Evolutionary conservation across 2,797 vertebrate genomes (phyloP).

Genomic region (Sylvia borin): DNA sequence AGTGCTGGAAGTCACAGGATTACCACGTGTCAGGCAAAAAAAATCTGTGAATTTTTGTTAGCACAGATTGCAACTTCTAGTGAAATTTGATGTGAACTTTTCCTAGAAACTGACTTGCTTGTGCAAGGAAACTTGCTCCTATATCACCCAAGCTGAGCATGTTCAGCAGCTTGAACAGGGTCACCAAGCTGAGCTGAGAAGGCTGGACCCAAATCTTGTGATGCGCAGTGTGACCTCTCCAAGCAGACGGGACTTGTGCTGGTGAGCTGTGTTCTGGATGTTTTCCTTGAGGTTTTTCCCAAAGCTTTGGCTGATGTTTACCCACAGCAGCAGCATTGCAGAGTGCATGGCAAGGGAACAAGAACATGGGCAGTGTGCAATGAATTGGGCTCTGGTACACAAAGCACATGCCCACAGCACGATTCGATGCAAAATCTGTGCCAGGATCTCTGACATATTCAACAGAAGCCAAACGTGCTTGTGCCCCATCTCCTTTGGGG

Average conservation of each 20-base stretch:
- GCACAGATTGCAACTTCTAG: neutral
- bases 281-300: neutral
- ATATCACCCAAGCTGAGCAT: neutral
- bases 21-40: neutral
- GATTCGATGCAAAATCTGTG: neutral
- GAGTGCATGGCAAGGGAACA: neutral
- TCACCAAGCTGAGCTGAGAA: neutral
- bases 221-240: neutral
- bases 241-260: accelerated
- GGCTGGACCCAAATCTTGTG: neutral
- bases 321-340: neutral
- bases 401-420: accelerated
- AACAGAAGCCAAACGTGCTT: neutral
- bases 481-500: neutral
- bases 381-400: neutral
- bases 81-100: neutral
- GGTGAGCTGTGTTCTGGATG: neutral
- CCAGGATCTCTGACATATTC: neutral
- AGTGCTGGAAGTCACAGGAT: neutral
- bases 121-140: neutral
- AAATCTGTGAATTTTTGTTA: neutral
- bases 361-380: neutral
- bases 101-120: neutral
- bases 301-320: neutral
- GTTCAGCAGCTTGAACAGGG: neutral